A percentile compares a stretch with the other conserved stretches of the same genome.
Conservation (phyloP, 2,888 invertebrate genomes). For the Emmelina monodactyla region DNA sequence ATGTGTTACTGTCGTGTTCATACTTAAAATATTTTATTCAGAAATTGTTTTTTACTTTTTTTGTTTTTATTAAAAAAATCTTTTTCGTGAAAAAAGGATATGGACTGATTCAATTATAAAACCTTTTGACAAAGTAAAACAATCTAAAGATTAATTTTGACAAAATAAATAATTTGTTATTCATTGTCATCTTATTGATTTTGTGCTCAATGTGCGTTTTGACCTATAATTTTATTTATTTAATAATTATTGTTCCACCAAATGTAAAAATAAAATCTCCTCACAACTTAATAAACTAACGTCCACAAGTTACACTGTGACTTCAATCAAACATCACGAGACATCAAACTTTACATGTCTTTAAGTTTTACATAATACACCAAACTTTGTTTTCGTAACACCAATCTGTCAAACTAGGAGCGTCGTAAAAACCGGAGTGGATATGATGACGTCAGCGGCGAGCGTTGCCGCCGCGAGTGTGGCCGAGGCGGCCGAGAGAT, state of each 20-base stretch:
- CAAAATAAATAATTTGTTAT: too few relatives aligned
- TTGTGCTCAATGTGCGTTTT: constrained; percentile 42
- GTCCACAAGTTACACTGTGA: constrained; percentile 42
- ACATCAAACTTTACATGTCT: too few relatives aligned
- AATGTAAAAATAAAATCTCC: constrained; percentile 49
- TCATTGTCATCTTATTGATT: constrained; percentile 16
- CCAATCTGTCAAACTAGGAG: constrained; percentile 44
- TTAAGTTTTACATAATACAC: too few relatives aligned
- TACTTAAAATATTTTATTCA: too few relatives aligned
- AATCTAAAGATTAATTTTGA: too few relatives aligned
- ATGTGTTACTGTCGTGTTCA: too few relatives aligned
- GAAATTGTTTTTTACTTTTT: too few relatives aligned
- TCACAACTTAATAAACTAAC: constrained; percentile 42
- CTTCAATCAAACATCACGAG: constrained; percentile 18
- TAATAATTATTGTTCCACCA: constrained; percentile 26
- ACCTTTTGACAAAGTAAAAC: too few relatives aligned
- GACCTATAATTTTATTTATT: too few relatives aligned
- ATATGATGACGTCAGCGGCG: constrained; percentile 37
- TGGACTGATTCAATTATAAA: too few relatives aligned
- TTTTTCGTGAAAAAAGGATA: too few relatives aligned
- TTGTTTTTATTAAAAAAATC: too few relatives aligned
- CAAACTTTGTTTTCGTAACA: constrained; percentile 17
- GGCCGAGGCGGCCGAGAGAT: constrained; percentile 20
- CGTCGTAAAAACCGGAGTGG: constrained; percentile 35
- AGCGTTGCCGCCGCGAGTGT: constrained; percentile 11